phyloP scores from a whole-genome alignment of 2,113 vertebrate species.

The Atherinomorus stipes region DNA sequence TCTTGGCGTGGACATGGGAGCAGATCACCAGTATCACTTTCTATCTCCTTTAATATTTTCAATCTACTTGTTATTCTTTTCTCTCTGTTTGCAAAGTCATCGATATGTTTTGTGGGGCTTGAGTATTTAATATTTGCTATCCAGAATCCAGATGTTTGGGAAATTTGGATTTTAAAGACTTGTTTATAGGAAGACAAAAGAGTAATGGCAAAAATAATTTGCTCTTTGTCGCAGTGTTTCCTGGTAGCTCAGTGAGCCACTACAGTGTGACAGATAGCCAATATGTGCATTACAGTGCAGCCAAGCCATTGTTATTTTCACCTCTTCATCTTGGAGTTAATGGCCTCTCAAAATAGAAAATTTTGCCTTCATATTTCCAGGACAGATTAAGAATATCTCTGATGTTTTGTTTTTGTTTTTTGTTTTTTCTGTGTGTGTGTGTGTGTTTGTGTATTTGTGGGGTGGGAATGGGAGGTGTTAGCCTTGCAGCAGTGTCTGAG shows the following conservation, averaged over 20 bases:
- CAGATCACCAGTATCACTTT: background rate
- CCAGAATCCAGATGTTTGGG: background rate
- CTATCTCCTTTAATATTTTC: background rate
- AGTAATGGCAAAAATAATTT: background rate
- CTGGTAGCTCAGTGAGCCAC: background rate
- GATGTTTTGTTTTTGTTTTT: too few relatives aligned
- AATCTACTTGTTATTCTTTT: background rate
- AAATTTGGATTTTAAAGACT: background rate
- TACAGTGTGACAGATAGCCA: slow-evolving; percentile 15
- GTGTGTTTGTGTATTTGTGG: slow-evolving; percentile 33
- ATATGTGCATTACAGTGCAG: background rate
- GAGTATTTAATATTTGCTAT: background rate
- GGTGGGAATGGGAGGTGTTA: slow-evolving; percentile 26
- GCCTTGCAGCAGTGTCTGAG: slow-evolving; percentile 60
- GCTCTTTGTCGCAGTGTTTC: slow-evolving; percentile 1
- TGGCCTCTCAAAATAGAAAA: slow-evolving; percentile 1
- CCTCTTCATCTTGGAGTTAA: slow-evolving; percentile 13
- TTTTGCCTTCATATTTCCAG: slow-evolving; percentile 2
- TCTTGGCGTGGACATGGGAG: background rate
- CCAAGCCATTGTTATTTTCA: slow-evolving; percentile 11
- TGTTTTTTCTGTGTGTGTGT: slow-evolving; percentile 34
- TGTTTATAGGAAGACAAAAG: slow-evolving; percentile 10
- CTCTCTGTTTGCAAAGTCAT: background rate
- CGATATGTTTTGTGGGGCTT: background rate
- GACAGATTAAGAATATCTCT: slow-evolving; percentile 17